These are phyloP conservation scores for Danio albolineatus DNA, from an alignment of 2,797 vertebrate genomes.

Conservation along the genomic window DNA sequence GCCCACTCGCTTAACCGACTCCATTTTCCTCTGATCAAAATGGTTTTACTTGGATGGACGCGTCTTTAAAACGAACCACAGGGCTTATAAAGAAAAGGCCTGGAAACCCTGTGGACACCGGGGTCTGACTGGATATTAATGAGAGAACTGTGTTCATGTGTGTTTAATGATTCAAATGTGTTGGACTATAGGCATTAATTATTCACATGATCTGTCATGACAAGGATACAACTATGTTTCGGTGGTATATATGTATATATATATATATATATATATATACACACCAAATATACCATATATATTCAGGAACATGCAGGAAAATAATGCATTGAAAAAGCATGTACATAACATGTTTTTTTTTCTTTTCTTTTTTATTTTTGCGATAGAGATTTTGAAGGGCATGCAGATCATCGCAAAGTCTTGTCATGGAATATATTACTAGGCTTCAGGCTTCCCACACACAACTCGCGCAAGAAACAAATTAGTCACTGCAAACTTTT, in stretches of 20 bases:
- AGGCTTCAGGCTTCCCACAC: conserved; percentile 45
- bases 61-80: conserved; percentile 24
- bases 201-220: conserved; percentile 39
- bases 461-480: conserved; percentile 36
- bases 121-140: conserved; percentile 35
- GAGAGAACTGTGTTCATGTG: conserved; percentile 44
- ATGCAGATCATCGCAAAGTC: conserved; percentile 19
- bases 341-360: conserved; percentile 2
- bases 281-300: no score
- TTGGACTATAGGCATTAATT: conserved; percentile 38
- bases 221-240: conserved; percentile 4
- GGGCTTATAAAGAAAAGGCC: conserved; percentile 30
- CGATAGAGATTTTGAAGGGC: conserved; percentile 25
- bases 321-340: conserved; percentile 9
- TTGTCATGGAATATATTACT: conserved; percentile 45
- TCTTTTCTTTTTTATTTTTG: no score
- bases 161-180: conserved; percentile 46
- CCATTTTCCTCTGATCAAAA: conserved; percentile 46
- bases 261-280: no score
- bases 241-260: conserved; percentile 7
- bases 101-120: background rate
- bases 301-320: conserved; percentile 17
- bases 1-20: conserved; percentile 35
- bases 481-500: conserved; percentile 47
- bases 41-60: conserved; percentile 38